Evolutionary conservation across 1,140 invertebrate species (phyloP), one percentile per base, ranked within the genome.

Genomic region (Bactericera cockerelli): DNA sequence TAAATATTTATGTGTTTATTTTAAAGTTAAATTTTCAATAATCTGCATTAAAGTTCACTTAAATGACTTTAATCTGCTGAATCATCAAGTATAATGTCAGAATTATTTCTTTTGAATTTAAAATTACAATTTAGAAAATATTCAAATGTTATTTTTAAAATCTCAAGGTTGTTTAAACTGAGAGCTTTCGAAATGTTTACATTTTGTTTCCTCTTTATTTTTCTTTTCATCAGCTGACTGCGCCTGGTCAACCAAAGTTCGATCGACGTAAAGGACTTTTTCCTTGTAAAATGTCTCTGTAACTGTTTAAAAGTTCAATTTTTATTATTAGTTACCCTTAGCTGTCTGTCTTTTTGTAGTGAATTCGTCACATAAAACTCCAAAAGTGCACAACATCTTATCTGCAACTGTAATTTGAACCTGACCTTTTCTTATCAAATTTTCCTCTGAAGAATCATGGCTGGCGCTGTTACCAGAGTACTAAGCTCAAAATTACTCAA

Each of bases 161-260:
- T 49, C 22, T 49, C 22, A 16, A 49, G 8, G 42, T 4, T 49
- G 42, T 6, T 49, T 16, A 16, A 4, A 19, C 42, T 49, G 42
- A 8, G 3, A 49, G 8, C 42, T 49, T 49, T 49, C 19, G 42
- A n/a, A 10, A 10, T 49, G 42, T 49, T 49, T 49, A 49, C 42
- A 4, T 19, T 19, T 49, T 49, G 4, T 31, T 31, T 31, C 28
- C 13, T 13, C 28, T 31, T 13, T 4, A 6, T 6, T 31, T 31
- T 49, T 49, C n/a, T n/a, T n/a, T 49, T 49, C 42, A 49, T 19
- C 42, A 49, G 42, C 42, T 49, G 42, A 49, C 42, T 49, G 4
- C n/a, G 42, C n/a, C 42, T 49, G 42, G 42, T 49, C 42, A 49
- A 49, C 4, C 28, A 31, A 49, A 49, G 42, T 49, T 49, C 42